phyloP scores from a whole-genome alignment of 2,888 invertebrate genomes.

The Stenoptilia bipunctidactyla region DNA sequence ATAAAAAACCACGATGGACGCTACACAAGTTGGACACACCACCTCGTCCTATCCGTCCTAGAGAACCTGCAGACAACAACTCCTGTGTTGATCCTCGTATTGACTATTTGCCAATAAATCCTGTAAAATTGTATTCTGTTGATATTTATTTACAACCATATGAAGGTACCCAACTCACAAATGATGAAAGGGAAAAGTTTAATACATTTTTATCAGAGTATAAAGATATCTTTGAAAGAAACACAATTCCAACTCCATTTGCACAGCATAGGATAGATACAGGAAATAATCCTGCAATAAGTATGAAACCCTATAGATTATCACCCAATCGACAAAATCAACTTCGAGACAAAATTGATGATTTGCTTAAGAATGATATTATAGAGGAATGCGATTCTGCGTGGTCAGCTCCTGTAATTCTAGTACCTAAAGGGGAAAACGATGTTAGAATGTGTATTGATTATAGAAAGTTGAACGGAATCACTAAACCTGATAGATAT shows the following conservation, averaged over 20 bases:
- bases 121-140: constrained; percentile 1
- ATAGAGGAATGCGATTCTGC: constrained; percentile 27
- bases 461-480: constrained; percentile 1
- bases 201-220: constrained; percentile 1
- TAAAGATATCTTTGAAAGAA: constrained; percentile 5
- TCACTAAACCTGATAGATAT: constrained; percentile 2
- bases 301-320: constrained; percentile 20
- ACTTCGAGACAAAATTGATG: constrained; percentile 5
- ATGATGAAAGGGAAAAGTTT: background rate
- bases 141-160: constrained; percentile 4
- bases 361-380: constrained; percentile 11
- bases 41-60: constrained; percentile 3
- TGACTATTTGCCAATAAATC: constrained; percentile 4
- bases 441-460: constrained; percentile 7
- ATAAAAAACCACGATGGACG: constrained; percentile 2
- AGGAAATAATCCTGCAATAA: constrained; percentile 14
- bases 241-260: constrained; percentile 6
- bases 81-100: background rate
- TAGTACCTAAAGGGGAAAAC: background rate
- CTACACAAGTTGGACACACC: constrained; percentile 5
- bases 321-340: constrained; percentile 7
- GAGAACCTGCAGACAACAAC: constrained; percentile 3
- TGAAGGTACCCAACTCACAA: background rate
- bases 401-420: constrained; percentile 11
- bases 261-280: constrained; percentile 21